phyloP scores from a whole-genome alignment of 2,113 vertebrate genomes.

The Saguinus imperator region DNA sequence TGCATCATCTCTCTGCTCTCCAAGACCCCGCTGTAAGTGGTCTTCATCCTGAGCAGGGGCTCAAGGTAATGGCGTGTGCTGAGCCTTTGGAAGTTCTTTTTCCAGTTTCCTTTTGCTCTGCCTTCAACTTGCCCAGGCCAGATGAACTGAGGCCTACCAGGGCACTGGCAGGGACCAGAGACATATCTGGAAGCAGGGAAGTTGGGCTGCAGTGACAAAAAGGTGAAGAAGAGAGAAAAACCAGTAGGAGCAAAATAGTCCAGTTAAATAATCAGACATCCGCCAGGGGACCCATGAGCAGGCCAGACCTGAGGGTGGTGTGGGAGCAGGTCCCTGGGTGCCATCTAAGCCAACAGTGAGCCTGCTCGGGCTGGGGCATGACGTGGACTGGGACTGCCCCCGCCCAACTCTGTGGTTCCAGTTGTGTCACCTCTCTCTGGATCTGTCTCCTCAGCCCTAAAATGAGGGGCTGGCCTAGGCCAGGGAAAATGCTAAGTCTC shows the following conservation, averaged over 20 bases:
- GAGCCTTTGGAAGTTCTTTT: not conserved
- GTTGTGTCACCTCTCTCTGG: not conserved
- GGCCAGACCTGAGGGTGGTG: too few relatives aligned
- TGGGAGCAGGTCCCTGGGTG: not conserved
- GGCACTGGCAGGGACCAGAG: not conserved
- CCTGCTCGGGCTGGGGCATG: accelerated
- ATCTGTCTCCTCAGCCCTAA: not conserved
- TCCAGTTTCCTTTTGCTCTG: not conserved
- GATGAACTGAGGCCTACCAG: not conserved
- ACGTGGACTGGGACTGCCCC: not conserved
- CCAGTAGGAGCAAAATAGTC: not conserved
- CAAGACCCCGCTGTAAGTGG: accelerated
- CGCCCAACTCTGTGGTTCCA: not conserved
- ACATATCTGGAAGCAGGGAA: not conserved
- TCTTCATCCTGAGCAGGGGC: not conserved
- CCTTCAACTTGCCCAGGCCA: not conserved
- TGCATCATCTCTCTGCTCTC: not conserved
- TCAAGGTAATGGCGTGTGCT: not conserved
- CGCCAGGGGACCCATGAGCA: not conserved
- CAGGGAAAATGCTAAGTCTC: not conserved
- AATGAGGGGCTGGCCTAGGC: not conserved
- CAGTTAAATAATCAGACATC: not conserved
- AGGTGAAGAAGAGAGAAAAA: not conserved
- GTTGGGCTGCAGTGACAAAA: not conserved
- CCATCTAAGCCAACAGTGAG: not conserved